phyloP scores from a whole-genome alignment of 2,113 vertebrate species.

The Poicephalus gulielmi region DNA sequence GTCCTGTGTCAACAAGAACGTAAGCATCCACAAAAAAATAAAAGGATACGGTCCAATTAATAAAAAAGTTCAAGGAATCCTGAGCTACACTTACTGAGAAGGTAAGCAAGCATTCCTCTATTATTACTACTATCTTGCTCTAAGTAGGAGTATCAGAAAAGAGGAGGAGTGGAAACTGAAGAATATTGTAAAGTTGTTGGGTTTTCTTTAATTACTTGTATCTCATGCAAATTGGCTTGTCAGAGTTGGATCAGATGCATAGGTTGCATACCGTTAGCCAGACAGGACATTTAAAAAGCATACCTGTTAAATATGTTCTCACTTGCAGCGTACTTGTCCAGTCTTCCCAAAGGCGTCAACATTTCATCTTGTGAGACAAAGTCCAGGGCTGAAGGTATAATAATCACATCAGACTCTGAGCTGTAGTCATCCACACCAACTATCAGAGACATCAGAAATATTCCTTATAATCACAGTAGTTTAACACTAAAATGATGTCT shows the following conservation, averaged over 20 bases:
- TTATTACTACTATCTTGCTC: neutral
- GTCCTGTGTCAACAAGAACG: neutral
- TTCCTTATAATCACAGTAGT: constrained; percentile 72
- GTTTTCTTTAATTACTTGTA: neutral
- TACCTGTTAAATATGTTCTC: constrained; percentile 94
- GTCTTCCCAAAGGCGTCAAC: constrained; percentile 89
- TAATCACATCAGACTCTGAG: constrained; percentile 92
- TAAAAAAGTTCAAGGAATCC: neutral
- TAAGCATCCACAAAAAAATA: neutral
- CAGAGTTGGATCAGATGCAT: neutral
- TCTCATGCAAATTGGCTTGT: neutral
- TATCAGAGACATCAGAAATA: constrained; percentile 88
- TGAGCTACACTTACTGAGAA: neutral
- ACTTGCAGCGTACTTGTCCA: constrained; percentile 92
- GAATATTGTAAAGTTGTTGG: neutral
- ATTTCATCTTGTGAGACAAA: constrained; percentile 95
- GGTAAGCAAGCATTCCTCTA: neutral
- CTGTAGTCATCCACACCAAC: constrained; percentile 93
- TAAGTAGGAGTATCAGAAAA: neutral
- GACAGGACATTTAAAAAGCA: neutral
- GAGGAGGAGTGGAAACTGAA: neutral
- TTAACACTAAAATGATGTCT: constrained; percentile 58
- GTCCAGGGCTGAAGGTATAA: constrained; percentile 93
- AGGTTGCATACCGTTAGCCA: neutral
- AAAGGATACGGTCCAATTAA: neutral